Percentiles rank a stretch among this genome's conserved stretches.
phyloP scores from a whole-genome alignment of 1,140 invertebrate species.

The Idris sp. region DNA sequence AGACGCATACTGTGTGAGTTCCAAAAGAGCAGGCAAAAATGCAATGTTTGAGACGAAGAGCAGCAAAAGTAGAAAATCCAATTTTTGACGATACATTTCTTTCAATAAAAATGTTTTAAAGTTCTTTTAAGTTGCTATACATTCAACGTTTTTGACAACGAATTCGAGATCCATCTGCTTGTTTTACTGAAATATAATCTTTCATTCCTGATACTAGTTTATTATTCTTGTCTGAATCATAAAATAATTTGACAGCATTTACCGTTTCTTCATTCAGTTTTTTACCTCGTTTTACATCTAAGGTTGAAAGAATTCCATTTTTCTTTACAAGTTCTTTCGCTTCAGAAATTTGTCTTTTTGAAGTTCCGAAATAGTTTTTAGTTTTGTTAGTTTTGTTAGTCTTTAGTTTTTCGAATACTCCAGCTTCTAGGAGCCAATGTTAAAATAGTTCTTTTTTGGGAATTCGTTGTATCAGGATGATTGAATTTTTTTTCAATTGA shows the following conservation, averaged over 20 bases:
- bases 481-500: too few species aligned
- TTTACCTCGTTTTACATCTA: background rate
- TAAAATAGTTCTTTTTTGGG: too few species aligned
- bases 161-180: slow-evolving; percentile 10
- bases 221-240: too few species aligned
- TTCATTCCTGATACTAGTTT: background rate
- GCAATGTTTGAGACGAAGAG: slow-evolving; percentile 27
- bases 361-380: slow-evolving; percentile 8
- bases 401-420: background rate
- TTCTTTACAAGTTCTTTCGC: background rate
- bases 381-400: too few species aligned
- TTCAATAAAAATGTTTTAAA: slow-evolving; percentile 25
- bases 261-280: slow-evolving; percentile 3
- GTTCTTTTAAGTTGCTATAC: too few species aligned
- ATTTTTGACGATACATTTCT: slow-evolving; percentile 6
- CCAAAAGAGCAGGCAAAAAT: slow-evolving; percentile 24
- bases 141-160: slow-evolving; percentile 33
- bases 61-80: slow-evolving; percentile 31
- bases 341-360: background rate
- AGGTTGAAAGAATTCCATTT: background rate
- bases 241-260: background rate
- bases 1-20: slow-evolving; percentile 27
- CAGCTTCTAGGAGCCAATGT: too few species aligned
- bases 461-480: too few species aligned
- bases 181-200: slow-evolving; percentile 30